A percentile compares a stretch with the other conserved stretches of the same genome.
phyloP scores from a whole-genome alignment of 2,797 vertebrate genomes.

The Euphonia xanthogaster region DNA sequence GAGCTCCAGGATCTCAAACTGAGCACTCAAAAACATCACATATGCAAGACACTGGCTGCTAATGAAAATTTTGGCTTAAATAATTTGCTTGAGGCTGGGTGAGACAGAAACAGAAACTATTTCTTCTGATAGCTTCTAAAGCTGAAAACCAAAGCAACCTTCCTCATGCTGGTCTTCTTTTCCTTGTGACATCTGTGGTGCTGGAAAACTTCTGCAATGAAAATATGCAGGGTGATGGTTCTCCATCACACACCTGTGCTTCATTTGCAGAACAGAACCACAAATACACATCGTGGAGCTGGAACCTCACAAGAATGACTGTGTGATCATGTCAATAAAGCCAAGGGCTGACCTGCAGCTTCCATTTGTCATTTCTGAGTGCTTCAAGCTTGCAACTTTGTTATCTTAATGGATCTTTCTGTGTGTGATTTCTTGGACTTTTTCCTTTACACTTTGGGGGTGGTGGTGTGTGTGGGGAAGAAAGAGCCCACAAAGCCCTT shows the following conservation, averaged over 20 bases:
- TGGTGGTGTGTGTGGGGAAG: background rate
- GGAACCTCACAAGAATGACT: background rate
- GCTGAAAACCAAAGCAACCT: background rate
- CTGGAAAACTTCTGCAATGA: background rate
- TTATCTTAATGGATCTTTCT: background rate
- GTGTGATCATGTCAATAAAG: background rate
- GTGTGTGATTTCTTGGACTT: background rate
- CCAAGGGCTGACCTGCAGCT: background rate
- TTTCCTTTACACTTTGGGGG: background rate
- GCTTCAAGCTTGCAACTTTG: background rate
- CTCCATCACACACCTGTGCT: background rate
- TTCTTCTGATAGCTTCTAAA: background rate
- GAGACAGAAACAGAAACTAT: background rate
- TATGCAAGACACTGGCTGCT: background rate
- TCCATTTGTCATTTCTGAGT: background rate
- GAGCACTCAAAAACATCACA: background rate
- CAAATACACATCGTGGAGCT: background rate
- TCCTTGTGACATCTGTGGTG: background rate
- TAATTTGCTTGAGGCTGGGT: background rate
- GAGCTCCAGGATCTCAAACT: background rate
- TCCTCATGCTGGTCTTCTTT: background rate
- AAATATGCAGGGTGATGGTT: background rate
- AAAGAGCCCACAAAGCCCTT: background rate
- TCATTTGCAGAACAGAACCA: background rate
- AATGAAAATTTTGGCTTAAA: slow-evolving; percentile 9